phyloP scores from a whole-genome alignment of 2,113 vertebrate genomes.

The Climacteris rufus region DNA sequence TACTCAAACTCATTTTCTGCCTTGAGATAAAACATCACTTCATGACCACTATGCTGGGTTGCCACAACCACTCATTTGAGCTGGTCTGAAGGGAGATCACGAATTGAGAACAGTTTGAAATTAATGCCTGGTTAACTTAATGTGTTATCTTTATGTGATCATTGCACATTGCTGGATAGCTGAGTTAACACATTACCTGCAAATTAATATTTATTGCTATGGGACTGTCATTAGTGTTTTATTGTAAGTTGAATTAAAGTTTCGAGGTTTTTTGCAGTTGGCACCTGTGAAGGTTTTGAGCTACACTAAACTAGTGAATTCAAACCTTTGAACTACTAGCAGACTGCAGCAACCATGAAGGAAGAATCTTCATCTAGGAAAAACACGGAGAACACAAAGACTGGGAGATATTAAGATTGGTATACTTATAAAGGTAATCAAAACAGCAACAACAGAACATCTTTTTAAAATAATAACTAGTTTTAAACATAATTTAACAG shows the following conservation, averaged over 20 bases:
- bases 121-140: background rate
- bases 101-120: background rate
- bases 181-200: background rate
- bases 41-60: background rate
- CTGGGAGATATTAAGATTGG: background rate
- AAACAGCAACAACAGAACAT: background rate
- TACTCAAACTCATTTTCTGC: background rate
- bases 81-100: background rate
- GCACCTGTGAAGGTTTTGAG: background rate
- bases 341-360: background rate
- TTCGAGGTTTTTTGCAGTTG: background rate
- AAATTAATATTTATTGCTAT: background rate
- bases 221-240: background rate
- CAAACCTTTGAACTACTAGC: background rate
- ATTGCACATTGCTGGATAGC: background rate
- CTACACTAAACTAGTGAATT: background rate
- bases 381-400: background rate
- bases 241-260: background rate
- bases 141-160: background rate
- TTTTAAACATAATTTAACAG: background rate
- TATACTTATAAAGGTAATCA: background rate
- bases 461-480: background rate
- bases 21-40: background rate
- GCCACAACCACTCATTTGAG: background rate
- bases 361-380: background rate